Evolutionary conservation across 2,797 vertebrate genomes (phyloP).

Genomic region (Enoplosus armatus): DNA sequence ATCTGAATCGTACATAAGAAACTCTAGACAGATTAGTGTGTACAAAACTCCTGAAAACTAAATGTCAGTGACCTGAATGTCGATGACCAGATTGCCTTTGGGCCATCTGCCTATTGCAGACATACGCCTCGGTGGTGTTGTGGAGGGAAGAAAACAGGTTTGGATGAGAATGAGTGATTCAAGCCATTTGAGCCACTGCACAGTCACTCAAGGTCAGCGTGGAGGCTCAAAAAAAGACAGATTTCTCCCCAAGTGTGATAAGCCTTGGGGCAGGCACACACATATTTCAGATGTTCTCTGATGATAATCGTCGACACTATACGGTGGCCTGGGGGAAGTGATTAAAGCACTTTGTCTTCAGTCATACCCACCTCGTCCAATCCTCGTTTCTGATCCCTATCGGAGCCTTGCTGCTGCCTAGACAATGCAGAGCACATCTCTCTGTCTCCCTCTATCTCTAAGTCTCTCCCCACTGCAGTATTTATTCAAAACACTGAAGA

Average conservation of each 20-base stretch:
- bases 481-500: conserved; percentile 44
- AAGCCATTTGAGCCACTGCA: conserved; percentile 82
- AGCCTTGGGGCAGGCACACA: conserved; percentile 84
- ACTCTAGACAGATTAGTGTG: background rate
- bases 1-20: background rate
- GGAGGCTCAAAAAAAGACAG: conserved; percentile 85
- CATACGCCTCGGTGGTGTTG: background rate
- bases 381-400: conserved; percentile 65
- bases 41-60: background rate
- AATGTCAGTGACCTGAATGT: conserved; percentile 14
- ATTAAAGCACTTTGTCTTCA: conserved; percentile 82
- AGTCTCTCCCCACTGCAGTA: conserved; percentile 5
- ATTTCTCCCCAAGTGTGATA: conserved; percentile 88
- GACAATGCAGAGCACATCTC: conserved; percentile 37
- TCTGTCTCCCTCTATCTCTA: conserved; percentile 22
- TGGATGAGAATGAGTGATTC: conserved; percentile 60
- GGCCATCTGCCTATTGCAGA: background rate
- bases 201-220: conserved; percentile 91
- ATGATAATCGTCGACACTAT: conserved; percentile 86
- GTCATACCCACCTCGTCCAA: conserved; percentile 65
- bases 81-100: background rate
- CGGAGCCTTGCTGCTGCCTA: conserved; percentile 38
- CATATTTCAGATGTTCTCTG: conserved; percentile 89
- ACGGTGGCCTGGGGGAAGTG: conserved; percentile 76
- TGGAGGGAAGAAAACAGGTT: conserved; percentile 10